Base-by-base conservation (phyloP, 2,797 vertebrate genomes). In the Arnoldichthys spilopterus region DNA sequence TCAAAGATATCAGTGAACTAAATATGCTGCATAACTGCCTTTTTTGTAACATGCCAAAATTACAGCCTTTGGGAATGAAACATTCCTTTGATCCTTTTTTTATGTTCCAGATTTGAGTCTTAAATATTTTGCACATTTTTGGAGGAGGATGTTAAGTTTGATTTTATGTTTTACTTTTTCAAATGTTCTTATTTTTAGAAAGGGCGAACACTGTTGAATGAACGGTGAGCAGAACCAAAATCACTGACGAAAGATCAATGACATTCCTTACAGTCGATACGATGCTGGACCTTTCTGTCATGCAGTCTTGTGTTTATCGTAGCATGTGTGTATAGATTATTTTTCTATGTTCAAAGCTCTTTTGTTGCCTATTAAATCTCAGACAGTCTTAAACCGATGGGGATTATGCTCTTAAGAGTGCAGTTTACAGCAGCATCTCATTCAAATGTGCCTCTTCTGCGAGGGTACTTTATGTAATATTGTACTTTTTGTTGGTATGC, bases 271-370 rank as follows among this genome's bases (percentile, higher is more conserved):
- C 73, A 69, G 76, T 72, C 45, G 26, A 77, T 59, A 70, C 53
- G 45, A 80, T 86, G 85, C 85, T 85, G 85, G 81, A 77, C n/a
- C 53, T 76, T 32, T 54, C 32, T 56, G 49, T 45, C 75, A 71
- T 81, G 20, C 64, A 72, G 85, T 56, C 6, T 47, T 61, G 28
- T 61, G 28, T 74, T 54, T 75, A 45, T 56, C 40, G 49, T 76
- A 49, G 62, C 74, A 81, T 80, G 45, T 76, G 28, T 63, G 24
- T 26, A 53, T 83, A 54, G 58, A 70, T 83, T 61, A 69, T 85
- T 81, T 82, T 70, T 68, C 67, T 72, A 20, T 54, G 68, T 49
- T 76, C 16, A 22, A 71, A 72, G 2, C 34, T 47, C 22, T 69
- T 32, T 62, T 15, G n/a, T 51, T 53, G 45, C 16, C 43, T 56